Evolutionary conservation across 2,113 vertebrate species (phyloP), one percentile per base, ranked within the genome.

Genomic region (Erythrocercus mccallii): DNA sequence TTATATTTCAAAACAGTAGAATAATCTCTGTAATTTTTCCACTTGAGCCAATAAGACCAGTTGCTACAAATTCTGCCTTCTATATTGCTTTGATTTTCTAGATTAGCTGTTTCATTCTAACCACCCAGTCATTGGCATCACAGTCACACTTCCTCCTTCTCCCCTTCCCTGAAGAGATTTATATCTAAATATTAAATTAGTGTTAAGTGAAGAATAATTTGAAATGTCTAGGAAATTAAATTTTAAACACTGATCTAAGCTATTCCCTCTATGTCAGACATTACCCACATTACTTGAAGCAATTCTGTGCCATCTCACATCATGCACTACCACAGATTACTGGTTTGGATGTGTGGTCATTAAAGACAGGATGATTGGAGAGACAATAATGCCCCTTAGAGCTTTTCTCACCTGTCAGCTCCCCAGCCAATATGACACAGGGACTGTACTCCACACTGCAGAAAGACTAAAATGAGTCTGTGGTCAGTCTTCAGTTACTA

Each of bases 121-220:
- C 12, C 23, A 53, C 14, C 31, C 37, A 66, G 53, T 71, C 61
- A 85, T 38, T 85, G 81, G 56, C 23, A 85, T 79, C 51, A 68
- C 35, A 38, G 51, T 94, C 38, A 79, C 24, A 66, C 4, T 35
- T 85, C 25, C 27, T 70, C 53, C 4, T 2, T 51, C 53, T 86
- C 37, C 47, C 9, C 20, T 83, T 93, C 77, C 57, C 60, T 8
- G 10, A 68, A 72, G 78, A 87, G 61, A 48, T 23, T 54, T 50
- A 23, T 50, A 64, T 90, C 60, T 82, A 88, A 85, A 87, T 74
- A 93, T 70, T 87, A 90, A 85, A 85, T 88, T 84, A 88, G 16
- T 74, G 53, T 82, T 88, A 95, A 92, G 70, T 87, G 79, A 85
- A 53, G 57, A 89, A 93, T 91, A 86, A 92, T 86, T 92, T 88